Evolutionary conservation across 2,888 invertebrate species (phyloP), one percentile per base, ranked within the genome.

Genomic region (Melanchra persicariae): DNA sequence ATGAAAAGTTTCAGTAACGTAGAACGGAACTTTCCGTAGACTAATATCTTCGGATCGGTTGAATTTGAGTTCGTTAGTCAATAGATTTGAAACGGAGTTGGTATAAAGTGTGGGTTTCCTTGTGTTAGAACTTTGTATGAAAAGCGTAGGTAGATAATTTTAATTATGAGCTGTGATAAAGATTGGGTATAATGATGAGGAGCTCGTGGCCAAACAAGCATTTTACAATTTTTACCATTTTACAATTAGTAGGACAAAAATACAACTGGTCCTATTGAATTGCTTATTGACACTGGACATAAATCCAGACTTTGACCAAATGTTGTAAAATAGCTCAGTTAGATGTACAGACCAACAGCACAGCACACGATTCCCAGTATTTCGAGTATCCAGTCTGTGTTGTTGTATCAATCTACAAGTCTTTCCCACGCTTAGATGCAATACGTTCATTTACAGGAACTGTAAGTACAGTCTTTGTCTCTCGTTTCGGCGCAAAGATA

Each of bases 1-100:
- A 77, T 66, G 84, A 70, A 83, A 88, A 83, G 79, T 81, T 83
- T 62, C 73, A 82, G 83, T 72, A 85, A 77, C 79, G 77, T 86
- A 65, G 64, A 80, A 85, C 62, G 81, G 65, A 88, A 85, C 79
- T 87, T 85, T 84, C 26, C 81, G 83, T 77, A 87, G 86, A 87
- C 87, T 83, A 89, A 89, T 88, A 91, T 88, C 88, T 87, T 87
- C 75, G 58, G 66, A 83, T 82, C 72, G 81, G 82, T 83, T 82
- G 58, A 76, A 81, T 87, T 87, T 84, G 84, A 88, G 80, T 88
- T 87, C 79, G 62, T 84, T 84, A 83, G 82, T 87, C 85, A 87
- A 87, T 86, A 86, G 63, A 83, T 81, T 76, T 80, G 59, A 78
- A 81, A 80, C 68, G 63, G 72, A 66, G 51, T 60, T 52, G n/a